phyloP scores from a whole-genome alignment of 1,140 invertebrate genomes.

The Psilanteris sp. region DNA sequence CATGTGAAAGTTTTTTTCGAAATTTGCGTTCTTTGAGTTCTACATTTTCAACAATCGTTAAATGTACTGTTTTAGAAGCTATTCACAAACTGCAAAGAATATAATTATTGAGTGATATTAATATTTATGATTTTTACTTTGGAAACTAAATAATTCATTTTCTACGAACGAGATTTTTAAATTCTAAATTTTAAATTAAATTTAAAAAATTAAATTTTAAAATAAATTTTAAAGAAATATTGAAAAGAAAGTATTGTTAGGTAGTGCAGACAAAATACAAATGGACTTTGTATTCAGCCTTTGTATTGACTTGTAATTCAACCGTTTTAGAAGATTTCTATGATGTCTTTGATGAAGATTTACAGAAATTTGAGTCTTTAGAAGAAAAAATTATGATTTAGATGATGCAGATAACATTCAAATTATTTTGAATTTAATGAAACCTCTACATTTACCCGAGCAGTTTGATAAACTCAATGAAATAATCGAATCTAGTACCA shows the following conservation, averaged over 20 bases:
- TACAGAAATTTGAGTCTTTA: neutral
- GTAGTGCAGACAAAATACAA: constrained; percentile 13
- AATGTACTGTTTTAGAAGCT: constrained; percentile 31
- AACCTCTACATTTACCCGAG: constrained; percentile 1
- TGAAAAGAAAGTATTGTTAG: constrained; percentile 12
- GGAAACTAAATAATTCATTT: constrained; percentile 19
- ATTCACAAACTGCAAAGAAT: constrained; percentile 17
- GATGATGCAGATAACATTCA: constrained; percentile 21
- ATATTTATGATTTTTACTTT: constrained; percentile 1
- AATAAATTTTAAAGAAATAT: constrained; percentile 15
- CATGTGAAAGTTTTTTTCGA: constrained; percentile 35
- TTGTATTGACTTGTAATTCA: too few species aligned
- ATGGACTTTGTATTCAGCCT: too few species aligned
- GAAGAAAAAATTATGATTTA: constrained; percentile 3
- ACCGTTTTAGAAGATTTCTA: constrained; percentile 4
- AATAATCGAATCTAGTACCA: neutral
- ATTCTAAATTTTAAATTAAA: too few species aligned
- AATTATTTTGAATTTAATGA: constrained; percentile 1
- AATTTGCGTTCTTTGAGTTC: constrained; percentile 27
- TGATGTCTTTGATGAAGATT: constrained; percentile 19
- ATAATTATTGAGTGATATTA: constrained; percentile 25
- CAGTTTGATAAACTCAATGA: neutral
- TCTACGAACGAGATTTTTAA: constrained; percentile 12
- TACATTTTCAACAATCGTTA: constrained; percentile 31
- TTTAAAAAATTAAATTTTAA: too few species aligned